Conservation (phyloP, 1,140 invertebrate genomes). For the Magallana ariakensis region DNA sequence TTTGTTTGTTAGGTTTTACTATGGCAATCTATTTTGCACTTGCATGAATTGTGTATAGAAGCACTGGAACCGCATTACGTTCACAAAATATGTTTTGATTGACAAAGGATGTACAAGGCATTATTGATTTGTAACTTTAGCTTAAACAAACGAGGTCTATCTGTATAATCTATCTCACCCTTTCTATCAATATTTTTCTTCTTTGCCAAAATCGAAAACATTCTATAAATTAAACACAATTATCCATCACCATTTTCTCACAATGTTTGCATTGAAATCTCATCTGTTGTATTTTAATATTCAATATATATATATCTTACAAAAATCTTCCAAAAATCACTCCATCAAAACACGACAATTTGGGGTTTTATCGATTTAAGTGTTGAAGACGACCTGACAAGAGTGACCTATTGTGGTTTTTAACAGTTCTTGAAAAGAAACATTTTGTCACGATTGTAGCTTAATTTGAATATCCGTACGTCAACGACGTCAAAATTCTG, state of each 20-base stretch:
- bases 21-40: too few relatives aligned
- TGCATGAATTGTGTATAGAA: too few relatives aligned
- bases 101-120: too few relatives aligned
- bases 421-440: constrained; percentile 29
- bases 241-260: constrained; percentile 25
- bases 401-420: constrained; percentile 16
- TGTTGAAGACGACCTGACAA: neutral
- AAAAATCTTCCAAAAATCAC: neutral
- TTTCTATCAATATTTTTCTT: neutral
- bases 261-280: constrained; percentile 4
- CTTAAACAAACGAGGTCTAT: neutral
- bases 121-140: neutral
- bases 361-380: constrained; percentile 3
- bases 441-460: constrained; percentile 13
- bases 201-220: neutral
- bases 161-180: neutral
- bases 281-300: constrained; percentile 17
- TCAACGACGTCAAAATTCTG: constrained; percentile 17
- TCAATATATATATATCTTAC: constrained; percentile 16
- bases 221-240: neutral
- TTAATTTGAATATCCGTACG: constrained; percentile 29
- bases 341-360: neutral
- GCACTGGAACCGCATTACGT: too few relatives aligned
- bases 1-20: too few relatives aligned
- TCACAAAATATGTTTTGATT: too few relatives aligned